Evolutionary conservation across 1,140 invertebrate species (phyloP).

Genomic region (Halyomorpha halys): DNA sequence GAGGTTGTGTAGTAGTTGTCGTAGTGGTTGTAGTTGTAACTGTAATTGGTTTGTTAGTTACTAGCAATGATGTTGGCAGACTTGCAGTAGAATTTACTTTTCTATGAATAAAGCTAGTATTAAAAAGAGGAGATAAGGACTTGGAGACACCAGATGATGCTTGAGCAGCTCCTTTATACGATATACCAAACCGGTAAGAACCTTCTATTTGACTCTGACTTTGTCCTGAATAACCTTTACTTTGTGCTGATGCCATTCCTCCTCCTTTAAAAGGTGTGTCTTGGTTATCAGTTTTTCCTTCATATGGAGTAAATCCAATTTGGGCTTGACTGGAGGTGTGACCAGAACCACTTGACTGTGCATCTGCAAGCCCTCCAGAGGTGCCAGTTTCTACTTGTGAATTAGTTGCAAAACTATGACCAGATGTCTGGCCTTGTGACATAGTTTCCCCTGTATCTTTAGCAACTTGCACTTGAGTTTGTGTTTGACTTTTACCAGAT

Average conservation of each 20-base stretch:
- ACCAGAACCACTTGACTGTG: constrained; percentile 69
- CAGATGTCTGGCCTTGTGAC: constrained; percentile 61
- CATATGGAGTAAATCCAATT: constrained; percentile 68
- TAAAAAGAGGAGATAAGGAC: not conserved
- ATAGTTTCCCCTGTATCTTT: constrained; percentile 58
- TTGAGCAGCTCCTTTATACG: constrained; percentile 68
- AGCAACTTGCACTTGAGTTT: constrained; percentile 62
- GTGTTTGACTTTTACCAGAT: constrained; percentile 60
- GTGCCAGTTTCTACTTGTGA: constrained; percentile 64
- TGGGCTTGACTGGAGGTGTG: constrained; percentile 75
- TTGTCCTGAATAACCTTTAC: constrained; percentile 57
- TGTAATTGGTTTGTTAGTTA: not conserved
- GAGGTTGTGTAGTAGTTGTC: not conserved
- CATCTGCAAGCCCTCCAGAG: constrained; percentile 70
- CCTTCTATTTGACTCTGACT: constrained; percentile 70
- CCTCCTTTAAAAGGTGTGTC: constrained; percentile 53
- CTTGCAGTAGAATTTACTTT: not conserved
- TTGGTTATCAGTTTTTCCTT: constrained; percentile 40
- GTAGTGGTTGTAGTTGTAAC: not conserved
- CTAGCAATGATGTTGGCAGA: not conserved
- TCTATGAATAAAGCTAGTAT: constrained; percentile 6
- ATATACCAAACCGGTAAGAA: constrained; percentile 63
- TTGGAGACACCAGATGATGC: constrained; percentile 54
- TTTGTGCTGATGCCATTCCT: constrained; percentile 63
- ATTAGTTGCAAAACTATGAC: constrained; percentile 58